Conservation (phyloP, 2,113 vertebrate species). For the Hemicordylus capensis region DNA sequence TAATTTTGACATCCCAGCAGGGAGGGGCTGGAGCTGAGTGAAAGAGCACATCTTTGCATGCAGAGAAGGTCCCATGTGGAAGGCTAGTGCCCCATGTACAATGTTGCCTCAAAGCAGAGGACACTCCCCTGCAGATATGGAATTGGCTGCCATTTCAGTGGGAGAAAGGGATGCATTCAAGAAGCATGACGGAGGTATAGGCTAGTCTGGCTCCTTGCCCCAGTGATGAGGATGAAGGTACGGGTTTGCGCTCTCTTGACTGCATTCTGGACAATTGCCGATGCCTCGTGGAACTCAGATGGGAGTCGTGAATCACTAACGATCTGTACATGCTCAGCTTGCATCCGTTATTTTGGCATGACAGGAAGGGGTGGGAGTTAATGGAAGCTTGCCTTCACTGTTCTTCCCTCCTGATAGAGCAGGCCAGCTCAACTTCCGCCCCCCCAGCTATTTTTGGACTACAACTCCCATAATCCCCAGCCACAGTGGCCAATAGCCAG, state of each 20-base stretch:
- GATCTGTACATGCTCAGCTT: not conserved
- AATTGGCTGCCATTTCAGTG: not conserved
- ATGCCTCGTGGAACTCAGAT: not conserved
- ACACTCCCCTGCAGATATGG: not conserved
- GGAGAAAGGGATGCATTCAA: not conserved
- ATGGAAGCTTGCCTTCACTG: not conserved
- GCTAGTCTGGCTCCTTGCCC: not conserved
- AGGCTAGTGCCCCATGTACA: not conserved
- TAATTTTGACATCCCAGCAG: not conserved
- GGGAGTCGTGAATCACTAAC: too few species aligned
- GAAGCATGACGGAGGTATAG: not conserved
- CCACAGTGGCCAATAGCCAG: too few species aligned
- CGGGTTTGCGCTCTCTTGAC: not conserved
- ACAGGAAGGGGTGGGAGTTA: too few species aligned
- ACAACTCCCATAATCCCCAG: too few species aligned
- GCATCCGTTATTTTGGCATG: too few species aligned
- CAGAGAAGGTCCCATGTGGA: not conserved
- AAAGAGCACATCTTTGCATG: too few species aligned
- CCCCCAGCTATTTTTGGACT: too few species aligned
- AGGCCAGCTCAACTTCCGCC: too few species aligned
- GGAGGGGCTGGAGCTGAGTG: too few species aligned
- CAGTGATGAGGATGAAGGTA: too few species aligned
- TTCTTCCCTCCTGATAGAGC: not conserved
- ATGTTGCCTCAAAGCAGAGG: not conserved
- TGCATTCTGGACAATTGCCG: not conserved